Evolutionary conservation across 2,797 vertebrate species (phyloP), one percentile per base, ranked within the genome.

Genomic region (Anguilla anguilla): DNA sequence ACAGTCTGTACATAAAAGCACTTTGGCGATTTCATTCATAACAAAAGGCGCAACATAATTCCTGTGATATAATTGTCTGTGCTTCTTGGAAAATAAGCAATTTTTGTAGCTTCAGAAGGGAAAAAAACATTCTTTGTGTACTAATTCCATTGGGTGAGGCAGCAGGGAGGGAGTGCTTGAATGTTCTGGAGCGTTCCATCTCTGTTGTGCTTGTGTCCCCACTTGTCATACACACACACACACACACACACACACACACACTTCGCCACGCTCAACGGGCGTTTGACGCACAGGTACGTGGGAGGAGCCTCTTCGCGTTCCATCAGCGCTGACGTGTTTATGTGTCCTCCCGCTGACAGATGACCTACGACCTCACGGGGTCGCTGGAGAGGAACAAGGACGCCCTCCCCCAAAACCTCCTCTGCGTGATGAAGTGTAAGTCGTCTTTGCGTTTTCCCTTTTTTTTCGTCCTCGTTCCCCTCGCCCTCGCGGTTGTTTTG

Each of bases 391-490:
- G 96, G 96, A 99, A 99, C 94, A 99, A 97, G 94, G 98, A 99
- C 93, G 94, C 95, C 87, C 95, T 99, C 89, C 97, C 98, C 83
- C 98, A 99, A 95, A 99, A 97, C 95, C 96, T 99, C 91, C 15
- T 98, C 83, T 97, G 97, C 94, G 96, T 97, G 79, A 97, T 99
- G 96, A 99, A 99, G 96, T 97, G 98, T 99, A 96, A 96, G 97
- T 17, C 19, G 97, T 17, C 19, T 74, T 19, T 83, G 94, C 89
- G 91, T 88, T 81, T 55, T 77, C n/a, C 10, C 72, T 39, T 19
- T 43, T 64, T 25, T 11, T 25, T 59, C 0, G 1, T 49, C 35
- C 17, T 39, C 17, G 53, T 9, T 49, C 67, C 39, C 0, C 6
- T 9, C 1, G 17, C 77, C 1, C 39, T 43, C 31, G 6, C 35